phyloP scores from a whole-genome alignment of 2,888 invertebrate species.

The Carterocephalus palaemon region DNA sequence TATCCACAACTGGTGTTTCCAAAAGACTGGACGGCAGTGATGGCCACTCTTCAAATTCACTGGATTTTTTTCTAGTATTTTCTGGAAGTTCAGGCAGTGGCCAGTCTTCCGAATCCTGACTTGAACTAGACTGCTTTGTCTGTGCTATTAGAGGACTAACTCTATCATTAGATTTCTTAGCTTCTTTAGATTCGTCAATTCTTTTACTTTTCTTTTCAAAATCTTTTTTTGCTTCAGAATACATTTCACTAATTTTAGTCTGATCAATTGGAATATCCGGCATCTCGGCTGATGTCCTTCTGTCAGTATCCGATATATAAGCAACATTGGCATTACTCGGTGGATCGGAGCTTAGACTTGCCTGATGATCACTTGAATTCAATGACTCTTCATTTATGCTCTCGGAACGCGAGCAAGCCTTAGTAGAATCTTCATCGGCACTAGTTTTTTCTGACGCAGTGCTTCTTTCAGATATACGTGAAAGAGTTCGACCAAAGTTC shows the following conservation, averaged over 20 bases:
- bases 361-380: slow-evolving; percentile 91
- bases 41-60: slow-evolving; percentile 89
- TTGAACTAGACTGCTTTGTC: slow-evolving; percentile 77
- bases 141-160: slow-evolving; percentile 51
- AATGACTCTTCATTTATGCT: slow-evolving; percentile 91
- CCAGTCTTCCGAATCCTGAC: slow-evolving; percentile 88
- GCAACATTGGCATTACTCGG: slow-evolving; percentile 85
- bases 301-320: slow-evolving; percentile 88
- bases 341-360: slow-evolving; percentile 90
- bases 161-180: slow-evolving; percentile 47
- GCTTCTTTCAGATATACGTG: slow-evolving; percentile 91
- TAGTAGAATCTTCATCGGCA: slow-evolving; percentile 91
- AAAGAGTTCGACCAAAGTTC: slow-evolving; percentile 88
- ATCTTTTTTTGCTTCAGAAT: slow-evolving; percentile 74
- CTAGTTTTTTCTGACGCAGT: slow-evolving; percentile 93
- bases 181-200: slow-evolving; percentile 43
- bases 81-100: slow-evolving; percentile 82
- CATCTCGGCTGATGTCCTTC: slow-evolving; percentile 90
- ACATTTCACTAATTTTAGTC: slow-evolving; percentile 78
- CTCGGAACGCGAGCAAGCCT: slow-evolving; percentile 89
- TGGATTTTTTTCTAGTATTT: slow-evolving; percentile 66
- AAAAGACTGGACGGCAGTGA: slow-evolving; percentile 86
- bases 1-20: slow-evolving; percentile 85
- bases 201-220: slow-evolving; percentile 54
- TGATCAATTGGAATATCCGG: slow-evolving; percentile 90